Evolutionary conservation across 2,797 vertebrate genomes (phyloP).

Genomic region (Cossypha caffra): DNA sequence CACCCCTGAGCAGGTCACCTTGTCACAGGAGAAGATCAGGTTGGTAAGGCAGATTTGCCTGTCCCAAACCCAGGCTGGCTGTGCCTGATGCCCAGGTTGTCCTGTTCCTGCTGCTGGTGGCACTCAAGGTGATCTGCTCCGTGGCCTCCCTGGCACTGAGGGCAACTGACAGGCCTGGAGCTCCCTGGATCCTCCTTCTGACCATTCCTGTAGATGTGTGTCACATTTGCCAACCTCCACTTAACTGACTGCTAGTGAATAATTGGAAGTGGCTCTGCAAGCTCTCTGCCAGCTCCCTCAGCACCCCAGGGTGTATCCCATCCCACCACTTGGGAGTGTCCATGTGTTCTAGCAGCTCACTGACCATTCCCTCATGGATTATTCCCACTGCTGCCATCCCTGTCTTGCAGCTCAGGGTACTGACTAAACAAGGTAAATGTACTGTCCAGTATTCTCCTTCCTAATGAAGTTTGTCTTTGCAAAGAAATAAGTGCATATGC

Average conservation of each 20-base stretch:
- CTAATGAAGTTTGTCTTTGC: background rate
- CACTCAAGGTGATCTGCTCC: background rate
- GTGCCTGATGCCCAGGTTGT: background rate
- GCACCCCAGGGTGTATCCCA: background rate
- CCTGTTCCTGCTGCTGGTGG: background rate
- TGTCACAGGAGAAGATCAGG: background rate
- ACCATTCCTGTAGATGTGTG: background rate
- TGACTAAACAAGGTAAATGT: background rate
- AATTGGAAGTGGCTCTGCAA: background rate
- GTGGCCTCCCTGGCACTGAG: background rate
- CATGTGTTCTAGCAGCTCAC: background rate
- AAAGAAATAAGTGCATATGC: background rate
- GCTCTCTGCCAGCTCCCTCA: background rate
- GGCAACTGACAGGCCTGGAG: background rate
- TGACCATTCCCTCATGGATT: background rate
- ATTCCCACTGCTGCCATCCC: background rate
- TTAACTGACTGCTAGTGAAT: background rate
- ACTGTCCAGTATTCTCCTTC: background rate
- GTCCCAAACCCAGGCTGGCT: background rate
- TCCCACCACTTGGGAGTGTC: background rate
- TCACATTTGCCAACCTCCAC: background rate
- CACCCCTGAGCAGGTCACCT: background rate
- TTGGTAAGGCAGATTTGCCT: background rate
- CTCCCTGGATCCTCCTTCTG: background rate
- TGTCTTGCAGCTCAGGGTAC: background rate